Base-by-base conservation (phyloP, 2,888 invertebrate genomes). In the Drosophila monieri region DNA sequence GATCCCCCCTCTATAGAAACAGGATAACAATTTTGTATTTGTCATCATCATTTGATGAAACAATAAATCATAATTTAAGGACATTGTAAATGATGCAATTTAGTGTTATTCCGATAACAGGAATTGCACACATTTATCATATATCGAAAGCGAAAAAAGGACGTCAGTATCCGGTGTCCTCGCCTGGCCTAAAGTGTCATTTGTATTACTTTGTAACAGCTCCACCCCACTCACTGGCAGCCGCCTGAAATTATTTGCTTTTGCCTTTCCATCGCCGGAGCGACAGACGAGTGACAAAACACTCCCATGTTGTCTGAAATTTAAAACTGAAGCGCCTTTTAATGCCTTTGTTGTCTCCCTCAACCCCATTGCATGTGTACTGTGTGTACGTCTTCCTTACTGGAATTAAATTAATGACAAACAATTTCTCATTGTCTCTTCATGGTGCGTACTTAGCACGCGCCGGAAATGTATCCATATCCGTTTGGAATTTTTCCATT, bases 371-470 rank as follows among this genome's bases (percentile, higher is more conserved):
- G 54, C 49, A 25, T 56, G 48, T 47, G 35, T 56, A 37, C 35
- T 23, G 48, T 35, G 47, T 46, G 62, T 57, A 39, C 43, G 58
- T 47, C 74, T 79, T 72, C 55, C 73, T 75, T 73, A 62, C 75
- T 67, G 68, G 70, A 77, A 79, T 79, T 70, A 83, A 83, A 80
- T 80, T 80, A 80, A 80, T 80, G 84, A 83, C 84, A 83, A 80
- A 83, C 84, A 80, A 83, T 78, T 74, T 74, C 76, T 83, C 80
- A 83, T 83, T 74, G 84, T 78, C 68, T 69, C 41, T 71, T 68
- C 57, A 35, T 56, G 62, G 56, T 70, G 70, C 66, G 65, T 46
- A 61, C 64, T 78, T 78, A 66, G 60, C 70, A 77, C 76, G 71
- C 80, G 77, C 70, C 80, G 80, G 77, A 80, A 80, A 80, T 71